Percentiles rank a stretch among this genome's conserved stretches.
These are phyloP conservation scores for Austrofundulus limnaeus DNA, from an alignment of 2,113 vertebrate genomes.

Conservation along the genomic window DNA sequence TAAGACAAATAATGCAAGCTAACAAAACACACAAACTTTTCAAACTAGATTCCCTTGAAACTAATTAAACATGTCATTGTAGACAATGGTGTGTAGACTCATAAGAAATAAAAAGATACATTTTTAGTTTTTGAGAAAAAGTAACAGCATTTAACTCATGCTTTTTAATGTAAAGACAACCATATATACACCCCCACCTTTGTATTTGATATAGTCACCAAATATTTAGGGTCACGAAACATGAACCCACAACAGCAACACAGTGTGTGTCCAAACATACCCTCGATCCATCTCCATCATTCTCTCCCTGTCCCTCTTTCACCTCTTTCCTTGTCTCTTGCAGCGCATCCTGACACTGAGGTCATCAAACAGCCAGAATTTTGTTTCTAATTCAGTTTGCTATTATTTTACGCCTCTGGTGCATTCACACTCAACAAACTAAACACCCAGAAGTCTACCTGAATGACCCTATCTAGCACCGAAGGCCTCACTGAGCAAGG, in stretches of 20 bases:
- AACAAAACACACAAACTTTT: too few relatives aligned
- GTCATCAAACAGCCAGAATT: slow-evolving; percentile 26
- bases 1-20: too few relatives aligned
- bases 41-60: too few relatives aligned
- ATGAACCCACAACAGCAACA: background rate
- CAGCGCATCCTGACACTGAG: slow-evolving; percentile 16
- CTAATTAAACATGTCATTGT: too few relatives aligned
- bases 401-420: background rate
- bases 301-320: background rate
- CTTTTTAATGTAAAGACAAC: background rate
- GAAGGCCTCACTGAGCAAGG: slow-evolving; percentile 5
- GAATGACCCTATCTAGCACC: slow-evolving; percentile 32
- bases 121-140: background rate
- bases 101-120: background rate
- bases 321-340: slow-evolving; percentile 10
- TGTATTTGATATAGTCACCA: background rate
- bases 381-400: slow-evolving; percentile 38
- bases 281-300: slow-evolving; percentile 5
- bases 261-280: slow-evolving; percentile 9
- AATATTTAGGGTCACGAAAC: slow-evolving; percentile 7
- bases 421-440: slow-evolving; percentile 14
- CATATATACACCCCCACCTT: background rate
- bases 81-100: too few relatives aligned
- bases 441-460: slow-evolving; percentile 34
- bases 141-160: background rate